Conservation (phyloP, 2,888 invertebrate species). For the Abscondita cerata region DNA sequence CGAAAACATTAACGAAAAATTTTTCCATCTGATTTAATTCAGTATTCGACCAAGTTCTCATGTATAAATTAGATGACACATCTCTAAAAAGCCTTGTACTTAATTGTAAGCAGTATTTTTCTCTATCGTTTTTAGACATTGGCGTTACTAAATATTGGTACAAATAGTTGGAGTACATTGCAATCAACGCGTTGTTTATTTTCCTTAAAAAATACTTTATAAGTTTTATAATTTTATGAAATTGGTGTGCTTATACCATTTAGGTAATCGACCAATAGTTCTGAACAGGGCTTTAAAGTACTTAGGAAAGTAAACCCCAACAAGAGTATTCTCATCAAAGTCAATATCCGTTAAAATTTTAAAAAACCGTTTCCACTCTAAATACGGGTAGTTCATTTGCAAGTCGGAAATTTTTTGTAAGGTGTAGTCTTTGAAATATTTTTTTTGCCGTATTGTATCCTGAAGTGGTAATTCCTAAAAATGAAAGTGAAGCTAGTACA, state of each 20-base stretch:
- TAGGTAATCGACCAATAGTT: conserved; percentile 2
- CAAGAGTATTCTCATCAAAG: conserved; percentile 28
- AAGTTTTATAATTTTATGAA: too few species aligned
- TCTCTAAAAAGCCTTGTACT: conserved; percentile 41
- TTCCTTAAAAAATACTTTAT: too few species aligned
- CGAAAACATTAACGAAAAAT: conserved; percentile 33
- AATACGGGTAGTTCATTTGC: conserved; percentile 34
- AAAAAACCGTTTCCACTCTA: conserved; percentile 45
- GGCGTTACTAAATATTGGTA: conserved; percentile 44
- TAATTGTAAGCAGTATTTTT: conserved; percentile 42
- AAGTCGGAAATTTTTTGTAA: conserved; percentile 37
- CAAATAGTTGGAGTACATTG: conserved; percentile 44
- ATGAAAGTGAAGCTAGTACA: too few species aligned
- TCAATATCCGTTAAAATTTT: conserved; percentile 35
- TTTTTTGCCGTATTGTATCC: conserved; percentile 22
- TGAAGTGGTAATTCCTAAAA: conserved; percentile 34
- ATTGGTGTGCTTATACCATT: neutral
- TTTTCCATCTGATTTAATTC: conserved; percentile 23
- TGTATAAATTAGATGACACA: conserved; percentile 38
- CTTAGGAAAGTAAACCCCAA: conserved; percentile 43
- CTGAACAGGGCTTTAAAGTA: conserved; percentile 36
- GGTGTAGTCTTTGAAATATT: conserved; percentile 28
- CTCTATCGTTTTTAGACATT: conserved; percentile 30
- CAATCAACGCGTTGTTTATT: conserved; percentile 43
- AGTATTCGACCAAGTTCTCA: conserved; percentile 22